Conservation (phyloP, 2,888 invertebrate genomes). For the Macrophya alboannulata region DNA sequence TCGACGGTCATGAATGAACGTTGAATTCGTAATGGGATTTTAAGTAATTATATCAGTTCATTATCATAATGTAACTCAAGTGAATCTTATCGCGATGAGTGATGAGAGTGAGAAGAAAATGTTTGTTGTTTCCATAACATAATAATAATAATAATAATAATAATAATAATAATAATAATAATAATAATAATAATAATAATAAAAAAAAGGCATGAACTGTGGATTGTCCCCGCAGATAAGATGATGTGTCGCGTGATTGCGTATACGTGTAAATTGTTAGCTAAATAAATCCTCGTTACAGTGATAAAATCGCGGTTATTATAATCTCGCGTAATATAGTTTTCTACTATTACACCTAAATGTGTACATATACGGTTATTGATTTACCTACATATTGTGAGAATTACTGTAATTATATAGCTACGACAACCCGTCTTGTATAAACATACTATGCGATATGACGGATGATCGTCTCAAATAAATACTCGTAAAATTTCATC, state of each 20-base stretch:
- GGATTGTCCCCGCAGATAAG: not conserved
- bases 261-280: not conserved
- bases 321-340: too few relatives aligned
- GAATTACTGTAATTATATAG: not conserved
- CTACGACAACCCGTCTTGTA: not conserved
- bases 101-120: not conserved
- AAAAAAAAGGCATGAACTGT: not conserved
- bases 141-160: not conserved
- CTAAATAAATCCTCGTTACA: not conserved
- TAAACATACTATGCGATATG: not conserved
- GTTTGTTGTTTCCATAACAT: not conserved
- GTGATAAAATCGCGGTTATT: not conserved
- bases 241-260: not conserved
- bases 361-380: not conserved
- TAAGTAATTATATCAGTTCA: too few relatives aligned
- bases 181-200: not conserved
- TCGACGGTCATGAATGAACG: constrained; percentile 11
- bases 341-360: too few relatives aligned
- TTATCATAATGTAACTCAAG: not conserved
- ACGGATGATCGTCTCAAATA: not conserved
- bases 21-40: not conserved
- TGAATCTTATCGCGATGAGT: not conserved
- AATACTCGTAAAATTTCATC: not conserved
- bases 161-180: not conserved
- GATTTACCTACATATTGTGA: not conserved